phyloP scores from a whole-genome alignment of 2,113 vertebrate genomes.

The Pterophyllum scalare region DNA sequence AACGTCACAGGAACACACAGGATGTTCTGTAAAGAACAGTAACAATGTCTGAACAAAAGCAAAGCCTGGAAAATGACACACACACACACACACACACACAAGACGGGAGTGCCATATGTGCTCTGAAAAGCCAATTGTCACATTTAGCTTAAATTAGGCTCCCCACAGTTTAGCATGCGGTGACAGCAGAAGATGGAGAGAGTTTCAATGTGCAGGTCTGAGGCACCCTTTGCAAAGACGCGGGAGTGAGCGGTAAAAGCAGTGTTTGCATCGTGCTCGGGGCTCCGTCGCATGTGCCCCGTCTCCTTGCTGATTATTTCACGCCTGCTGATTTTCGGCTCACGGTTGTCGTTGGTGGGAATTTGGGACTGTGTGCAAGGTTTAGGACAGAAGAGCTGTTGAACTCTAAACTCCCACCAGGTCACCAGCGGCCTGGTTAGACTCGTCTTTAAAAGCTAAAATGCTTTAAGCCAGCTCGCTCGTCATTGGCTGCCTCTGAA shows the following conservation, averaged over 20 bases:
- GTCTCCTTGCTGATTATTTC: not conserved
- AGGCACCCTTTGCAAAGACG: not conserved
- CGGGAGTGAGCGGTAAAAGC: not conserved
- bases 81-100: not conserved
- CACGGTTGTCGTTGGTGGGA: too few relatives aligned
- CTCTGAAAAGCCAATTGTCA: conserved; percentile 1
- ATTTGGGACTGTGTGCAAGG: too few relatives aligned
- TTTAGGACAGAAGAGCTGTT: too few relatives aligned
- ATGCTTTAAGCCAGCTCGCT: not conserved
- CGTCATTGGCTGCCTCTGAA: not conserved
- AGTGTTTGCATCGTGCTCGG: not conserved
- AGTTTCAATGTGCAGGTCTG: not conserved
- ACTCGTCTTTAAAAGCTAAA: not conserved
- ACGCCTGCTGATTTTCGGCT: not conserved
- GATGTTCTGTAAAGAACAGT: not conserved
- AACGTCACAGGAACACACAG: not conserved
- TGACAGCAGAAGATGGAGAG: not conserved
- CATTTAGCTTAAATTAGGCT: conserved; percentile 11
- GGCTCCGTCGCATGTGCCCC: not conserved
- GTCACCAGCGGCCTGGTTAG: too few relatives aligned
- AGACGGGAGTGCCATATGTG: conserved; percentile 17
- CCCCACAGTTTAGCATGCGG: not conserved
- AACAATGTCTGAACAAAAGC: not conserved
- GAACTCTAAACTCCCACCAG: too few relatives aligned
- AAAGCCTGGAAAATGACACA: not conserved